Base-by-base conservation (phyloP, 2,113 vertebrate species). In the Chionodraco myersi region DNA sequence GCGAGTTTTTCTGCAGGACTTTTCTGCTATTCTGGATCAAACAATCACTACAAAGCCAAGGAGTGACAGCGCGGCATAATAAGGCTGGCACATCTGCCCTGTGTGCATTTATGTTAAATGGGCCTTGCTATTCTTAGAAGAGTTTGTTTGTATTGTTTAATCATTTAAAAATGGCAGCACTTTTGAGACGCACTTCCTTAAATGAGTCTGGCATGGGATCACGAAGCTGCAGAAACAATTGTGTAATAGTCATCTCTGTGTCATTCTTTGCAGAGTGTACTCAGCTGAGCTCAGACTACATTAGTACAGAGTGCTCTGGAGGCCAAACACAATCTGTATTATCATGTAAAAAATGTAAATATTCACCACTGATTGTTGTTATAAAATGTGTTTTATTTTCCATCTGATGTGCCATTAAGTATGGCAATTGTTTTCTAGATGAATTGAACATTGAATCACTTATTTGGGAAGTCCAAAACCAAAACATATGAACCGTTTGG, bases 41-140 rank as follows among this genome's bases (percentile, higher is more conserved):
- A 89, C 65, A 71, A 66, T 26, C 26, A 79, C 69, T 72, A 77
- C 63, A 85, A 80, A 86, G 82, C 75, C 65, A 71, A 69, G 54
- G 68, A 86, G 71, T 72, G 84, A 84, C 77, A 82, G 81, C 82
- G 60, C 60, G 61, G 77, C 49, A 84, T 60, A 87, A 86, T 64
- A 69, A 77, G 78, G 66, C 64, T 34, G 30, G 48, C 12, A 18
- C 21, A 67, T 83, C 66, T 84, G 87, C 88, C 72, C 81, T 54
- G 66, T 85, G 71, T 72, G 86, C 74, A 48, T 85, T 93, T 87
- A 82, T 72, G 72, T 77, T 86, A 82, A 87, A 84, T 76, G 58
- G 72, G 44, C 80, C 57, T 58, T 5, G 72, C 80, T 91, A 87
- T 91, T 91, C 60, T 88, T 91, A 86, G 88, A 86, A 73, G 64